Evolutionary conservation across 2,888 invertebrate genomes (phyloP), one percentile per base, ranked within the genome.

Genomic region (Leptinotarsa tumamoca): DNA sequence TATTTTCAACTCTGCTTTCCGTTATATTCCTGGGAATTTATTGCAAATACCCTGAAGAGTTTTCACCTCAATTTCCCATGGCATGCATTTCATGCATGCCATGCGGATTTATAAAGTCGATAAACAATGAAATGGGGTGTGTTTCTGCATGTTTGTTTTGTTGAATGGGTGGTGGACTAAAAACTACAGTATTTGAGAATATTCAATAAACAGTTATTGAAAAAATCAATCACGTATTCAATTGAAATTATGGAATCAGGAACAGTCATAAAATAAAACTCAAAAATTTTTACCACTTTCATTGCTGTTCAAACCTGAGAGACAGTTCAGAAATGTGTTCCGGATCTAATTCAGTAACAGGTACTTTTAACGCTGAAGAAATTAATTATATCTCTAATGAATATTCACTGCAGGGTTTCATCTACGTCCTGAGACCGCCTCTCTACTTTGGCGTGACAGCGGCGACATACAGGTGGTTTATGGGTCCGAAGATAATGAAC

Each of bases 381-480:
- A 77, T 77, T 77, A 75, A 77, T 77, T 75, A 77, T 52, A 18
- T 52, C 54, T 49, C 67, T 67, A 75, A 77, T 77, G 77, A 77
- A 75, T 77, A 77, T 73, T 77, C 77, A 77, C 74, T 66, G 72
- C 23, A 49, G 66, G 61, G 67, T 33, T 66, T 52, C 75, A 27
- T 69, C 68, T 56, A 51, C 52, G 56, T 51, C 51, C 33, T 66
- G 23, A 50, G 54, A 56, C 72, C 72, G 68, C 73, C 73, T 68
- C 68, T 70, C 66, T 51, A 63, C 63, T 63, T 63, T 63, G 33
- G 10, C 43, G 63, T 43, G 43, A 63, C 63, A 17, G 43, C 63
- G 63, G 33, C 63, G 63, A 43, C 63, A 63, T 63, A 72, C 76
- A 76, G 72, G 76, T 76, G 76, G 73, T 63, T 63, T 63, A 63